Percentiles rank a stretch among this genome's conserved stretches.
Evolutionary conservation across 2,797 vertebrate genomes (phyloP).

Genomic region (Cirrhinus mrigala): DNA sequence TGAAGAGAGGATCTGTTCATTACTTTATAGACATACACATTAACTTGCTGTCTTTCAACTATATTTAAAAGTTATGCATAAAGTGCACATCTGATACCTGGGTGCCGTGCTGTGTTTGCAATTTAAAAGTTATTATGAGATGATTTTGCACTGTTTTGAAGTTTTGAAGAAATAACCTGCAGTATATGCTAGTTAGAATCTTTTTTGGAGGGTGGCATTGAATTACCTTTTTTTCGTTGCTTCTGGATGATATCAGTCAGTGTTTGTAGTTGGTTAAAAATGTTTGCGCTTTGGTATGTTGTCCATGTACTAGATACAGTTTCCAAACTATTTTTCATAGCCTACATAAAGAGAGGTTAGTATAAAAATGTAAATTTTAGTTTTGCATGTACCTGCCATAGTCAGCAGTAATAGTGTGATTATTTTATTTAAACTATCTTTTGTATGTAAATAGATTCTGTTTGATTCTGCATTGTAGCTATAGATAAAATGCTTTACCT

Average conservation of each 20-base stretch:
- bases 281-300: not conserved
- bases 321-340: conserved; percentile 44
- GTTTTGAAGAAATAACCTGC: not conserved
- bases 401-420: not conserved
- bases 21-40: not conserved
- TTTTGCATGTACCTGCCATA: not conserved
- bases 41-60: not conserved
- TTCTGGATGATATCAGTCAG: conserved; percentile 56
- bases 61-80: not conserved
- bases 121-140: not conserved
- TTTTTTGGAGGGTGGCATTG: not conserved
- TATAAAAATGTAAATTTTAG: not conserved
- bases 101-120: not conserved
- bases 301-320: not conserved
- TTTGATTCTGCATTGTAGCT: not conserved
- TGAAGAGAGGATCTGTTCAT: not conserved
- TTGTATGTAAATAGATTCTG: not conserved
- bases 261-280: conserved; percentile 56
- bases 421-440: not conserved
- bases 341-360: conserved; percentile 53
- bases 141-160: not conserved
- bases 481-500: conserved; percentile 58
- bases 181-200: not conserved
- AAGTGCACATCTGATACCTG: not conserved
- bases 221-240: conserved; percentile 61